phyloP scores from a whole-genome alignment of 2,888 invertebrate genomes.

The Erpobdella octoculata region DNA sequence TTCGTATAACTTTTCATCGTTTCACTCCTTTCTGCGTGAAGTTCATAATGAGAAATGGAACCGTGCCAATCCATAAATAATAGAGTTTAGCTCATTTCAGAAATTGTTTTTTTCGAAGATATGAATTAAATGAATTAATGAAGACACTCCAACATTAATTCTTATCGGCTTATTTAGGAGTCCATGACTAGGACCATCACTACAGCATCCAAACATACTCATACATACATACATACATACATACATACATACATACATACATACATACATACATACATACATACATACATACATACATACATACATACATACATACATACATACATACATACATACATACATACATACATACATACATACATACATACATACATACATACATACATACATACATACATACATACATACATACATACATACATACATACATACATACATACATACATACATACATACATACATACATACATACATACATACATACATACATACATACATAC shows the following conservation, averaged over 20 bases:
- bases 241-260: conserved; percentile 25
- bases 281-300: conserved; percentile 28
- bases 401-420: conserved; percentile 31
- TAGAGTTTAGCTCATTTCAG: too few species aligned
- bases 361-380: conserved; percentile 3
- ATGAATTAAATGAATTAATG: too few species aligned
- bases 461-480: neutral
- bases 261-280: conserved; percentile 29
- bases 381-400: conserved; percentile 17
- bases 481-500: conserved; percentile 13
- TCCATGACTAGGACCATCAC: too few species aligned
- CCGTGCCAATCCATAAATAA: too few species aligned
- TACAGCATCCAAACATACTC: too few species aligned
- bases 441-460: conserved; percentile 20
- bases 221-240: conserved; percentile 20
- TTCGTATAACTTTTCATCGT: too few species aligned
- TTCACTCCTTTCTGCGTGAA: too few species aligned
- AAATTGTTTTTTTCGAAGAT: too few species aligned
- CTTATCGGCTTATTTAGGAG: too few species aligned
- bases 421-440: conserved; percentile 29
- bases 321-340: conserved; percentile 19
- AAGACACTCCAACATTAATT: too few species aligned
- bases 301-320: conserved; percentile 26
- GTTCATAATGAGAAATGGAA: too few species aligned
- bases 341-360: conserved; percentile 15